Conservation (phyloP, 2,888 invertebrate species). For the Phania funesta region DNA sequence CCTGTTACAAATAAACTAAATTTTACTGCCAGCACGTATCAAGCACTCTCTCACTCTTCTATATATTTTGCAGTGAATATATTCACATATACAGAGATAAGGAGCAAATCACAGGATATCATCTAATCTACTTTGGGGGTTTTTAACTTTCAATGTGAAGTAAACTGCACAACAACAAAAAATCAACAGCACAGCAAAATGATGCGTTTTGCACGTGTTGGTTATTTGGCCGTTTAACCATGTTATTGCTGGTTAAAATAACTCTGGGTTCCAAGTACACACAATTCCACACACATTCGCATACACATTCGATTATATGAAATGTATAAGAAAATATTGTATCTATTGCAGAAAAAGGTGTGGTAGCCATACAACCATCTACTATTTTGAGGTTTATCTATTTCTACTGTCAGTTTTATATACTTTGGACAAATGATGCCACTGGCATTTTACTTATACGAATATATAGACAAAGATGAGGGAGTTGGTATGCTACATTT, state of each 20-base stretch:
- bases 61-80: neutral
- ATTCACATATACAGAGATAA: constrained; percentile 29
- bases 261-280: neutral
- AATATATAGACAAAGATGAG: neutral
- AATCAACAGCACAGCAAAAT: constrained; percentile 4
- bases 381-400: constrained; percentile 49
- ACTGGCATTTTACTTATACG: constrained; percentile 40
- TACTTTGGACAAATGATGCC: constrained; percentile 67
- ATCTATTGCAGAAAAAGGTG: constrained; percentile 3
- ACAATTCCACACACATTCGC: neutral
- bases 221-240: constrained; percentile 57
- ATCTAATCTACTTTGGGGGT: constrained; percentile 51
- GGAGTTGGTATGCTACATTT: neutral
- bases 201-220: constrained; percentile 63
- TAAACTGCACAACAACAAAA: constrained; percentile 1
- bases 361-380: neutral
- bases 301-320: neutral
- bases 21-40: constrained; percentile 40
- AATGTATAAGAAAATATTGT: neutral
- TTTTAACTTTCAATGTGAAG: constrained; percentile 24
- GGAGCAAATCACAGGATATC: constrained; percentile 50
- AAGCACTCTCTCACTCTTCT: neutral
- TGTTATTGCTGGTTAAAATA: constrained; percentile 46
- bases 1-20: constrained; percentile 36
- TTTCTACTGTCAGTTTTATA: constrained; percentile 62